A percentile compares a stretch with the other conserved stretches of the same genome.
Conservation (phyloP, 2,797 vertebrate species). For the Avahi laniger region DNA sequence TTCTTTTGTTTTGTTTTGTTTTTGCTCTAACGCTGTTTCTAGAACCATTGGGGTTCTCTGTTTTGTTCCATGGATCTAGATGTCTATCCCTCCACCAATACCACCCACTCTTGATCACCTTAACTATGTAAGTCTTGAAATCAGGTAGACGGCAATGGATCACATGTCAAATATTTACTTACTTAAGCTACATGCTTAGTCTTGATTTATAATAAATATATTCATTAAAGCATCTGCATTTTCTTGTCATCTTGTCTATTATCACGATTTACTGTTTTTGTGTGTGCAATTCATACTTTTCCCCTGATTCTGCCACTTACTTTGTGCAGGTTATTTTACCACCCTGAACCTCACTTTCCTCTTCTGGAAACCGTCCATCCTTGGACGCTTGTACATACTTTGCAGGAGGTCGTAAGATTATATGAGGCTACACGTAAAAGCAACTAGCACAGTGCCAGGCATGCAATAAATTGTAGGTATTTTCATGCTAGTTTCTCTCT, state of each 20-base stretch:
- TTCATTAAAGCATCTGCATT: background rate
- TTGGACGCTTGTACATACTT: background rate
- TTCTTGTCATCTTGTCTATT: background rate
- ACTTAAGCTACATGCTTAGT: background rate
- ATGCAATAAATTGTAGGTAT: background rate
- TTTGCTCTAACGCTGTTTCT: background rate
- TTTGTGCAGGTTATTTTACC: background rate
- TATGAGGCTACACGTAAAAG: background rate
- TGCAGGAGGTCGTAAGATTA: background rate
- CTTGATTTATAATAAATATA: background rate
- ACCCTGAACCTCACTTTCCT: background rate
- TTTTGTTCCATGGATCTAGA: background rate
- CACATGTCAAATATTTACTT: background rate
- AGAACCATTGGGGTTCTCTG: background rate
- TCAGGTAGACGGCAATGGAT: background rate
- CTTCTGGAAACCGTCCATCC: background rate
- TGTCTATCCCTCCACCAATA: background rate
- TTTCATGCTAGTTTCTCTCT: background rate
- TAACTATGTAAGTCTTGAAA: background rate
- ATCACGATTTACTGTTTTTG: background rate
- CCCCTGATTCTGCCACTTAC: background rate
- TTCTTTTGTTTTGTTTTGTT: background rate
- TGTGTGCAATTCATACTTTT: background rate
- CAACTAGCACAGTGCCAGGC: background rate
- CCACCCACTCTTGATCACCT: background rate